A percentile compares a stretch with the other conserved stretches of the same genome.
Evolutionary conservation across 2,113 vertebrate species (phyloP).

Genomic region (Ophiodon elongatus): DNA sequence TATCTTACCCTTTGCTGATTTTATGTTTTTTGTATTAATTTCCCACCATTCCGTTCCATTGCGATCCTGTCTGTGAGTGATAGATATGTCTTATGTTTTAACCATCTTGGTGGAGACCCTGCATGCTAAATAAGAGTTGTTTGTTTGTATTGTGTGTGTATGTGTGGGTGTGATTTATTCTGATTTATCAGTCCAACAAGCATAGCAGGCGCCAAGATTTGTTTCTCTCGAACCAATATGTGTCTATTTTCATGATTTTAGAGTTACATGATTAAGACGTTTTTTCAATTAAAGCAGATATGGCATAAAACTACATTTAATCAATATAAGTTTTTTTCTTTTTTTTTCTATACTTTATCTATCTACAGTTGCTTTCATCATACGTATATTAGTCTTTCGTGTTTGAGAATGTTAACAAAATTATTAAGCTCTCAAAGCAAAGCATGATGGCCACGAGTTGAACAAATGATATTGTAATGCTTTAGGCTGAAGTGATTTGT

Average conservation of each 20-base stretch:
- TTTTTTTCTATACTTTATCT: background rate
- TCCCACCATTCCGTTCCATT: background rate
- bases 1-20: constrained; percentile 20
- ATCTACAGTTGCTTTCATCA: background rate
- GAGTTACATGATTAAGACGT: too few species aligned
- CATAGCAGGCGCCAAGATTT: too few species aligned
- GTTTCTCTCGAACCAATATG: too few species aligned
- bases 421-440: background rate
- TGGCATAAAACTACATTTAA: too few species aligned
- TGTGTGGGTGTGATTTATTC: background rate
- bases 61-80: constrained; percentile 14
- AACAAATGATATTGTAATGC: background rate
- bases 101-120: background rate
- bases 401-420: background rate
- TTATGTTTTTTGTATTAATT: constrained; percentile 27
- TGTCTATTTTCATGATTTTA: too few species aligned
- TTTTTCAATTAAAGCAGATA: too few species aligned
- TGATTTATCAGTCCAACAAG: background rate
- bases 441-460: background rate
- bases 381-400: background rate
- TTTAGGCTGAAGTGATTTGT: background rate
- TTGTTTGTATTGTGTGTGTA: background rate
- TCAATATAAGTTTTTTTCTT: too few species aligned
- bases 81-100: background rate
- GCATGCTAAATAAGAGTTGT: background rate